These are phyloP conservation scores for Tachysurus fulvidraco DNA, from an alignment of 2,113 vertebrate genomes.

Conservation along the genomic window DNA sequence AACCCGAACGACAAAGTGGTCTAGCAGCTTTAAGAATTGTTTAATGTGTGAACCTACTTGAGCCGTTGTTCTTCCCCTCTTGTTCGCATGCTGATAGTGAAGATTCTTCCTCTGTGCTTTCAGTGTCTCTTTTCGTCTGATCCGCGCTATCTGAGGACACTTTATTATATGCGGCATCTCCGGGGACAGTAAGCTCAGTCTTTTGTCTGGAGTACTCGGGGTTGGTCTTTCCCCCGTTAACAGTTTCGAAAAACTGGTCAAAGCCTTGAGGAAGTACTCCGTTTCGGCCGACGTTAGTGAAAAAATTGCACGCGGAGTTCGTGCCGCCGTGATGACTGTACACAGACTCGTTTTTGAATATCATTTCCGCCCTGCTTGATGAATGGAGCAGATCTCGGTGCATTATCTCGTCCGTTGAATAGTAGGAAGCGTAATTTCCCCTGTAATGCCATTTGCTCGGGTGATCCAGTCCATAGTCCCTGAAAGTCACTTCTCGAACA, in stretches of 20 bases:
- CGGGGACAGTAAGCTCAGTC: constrained; percentile 76
- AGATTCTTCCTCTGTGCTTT: constrained; percentile 78
- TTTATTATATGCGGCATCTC: constrained; percentile 71
- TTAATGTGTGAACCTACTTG: constrained; percentile 82
- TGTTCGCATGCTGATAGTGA: constrained; percentile 82
- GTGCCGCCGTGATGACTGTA: constrained; percentile 81
- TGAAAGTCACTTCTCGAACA: constrained; percentile 94
- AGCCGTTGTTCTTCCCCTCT: constrained; percentile 83
- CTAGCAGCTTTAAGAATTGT: constrained; percentile 71
- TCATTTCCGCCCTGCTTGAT: constrained; percentile 84
- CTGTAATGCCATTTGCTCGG: constrained; percentile 93
- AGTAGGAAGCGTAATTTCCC: constrained; percentile 91
- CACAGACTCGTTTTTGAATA: constrained; percentile 89
- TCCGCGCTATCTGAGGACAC: constrained; percentile 76
- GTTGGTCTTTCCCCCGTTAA: constrained; percentile 66
- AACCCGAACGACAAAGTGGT: constrained; percentile 80
- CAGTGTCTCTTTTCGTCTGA: constrained; percentile 77
- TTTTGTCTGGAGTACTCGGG: constrained; percentile 76
- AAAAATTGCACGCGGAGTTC: constrained; percentile 83
- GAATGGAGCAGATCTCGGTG: constrained; percentile 82
- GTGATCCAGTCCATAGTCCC: constrained; percentile 96
- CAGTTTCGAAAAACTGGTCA: constrained; percentile 92
- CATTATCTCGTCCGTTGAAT: constrained; percentile 89
- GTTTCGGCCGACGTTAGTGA: constrained; percentile 87
- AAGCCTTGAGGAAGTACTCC: constrained; percentile 96